Evolutionary conservation across 2,888 invertebrate genomes (phyloP).

Genomic region (Amorpha juglandis): DNA sequence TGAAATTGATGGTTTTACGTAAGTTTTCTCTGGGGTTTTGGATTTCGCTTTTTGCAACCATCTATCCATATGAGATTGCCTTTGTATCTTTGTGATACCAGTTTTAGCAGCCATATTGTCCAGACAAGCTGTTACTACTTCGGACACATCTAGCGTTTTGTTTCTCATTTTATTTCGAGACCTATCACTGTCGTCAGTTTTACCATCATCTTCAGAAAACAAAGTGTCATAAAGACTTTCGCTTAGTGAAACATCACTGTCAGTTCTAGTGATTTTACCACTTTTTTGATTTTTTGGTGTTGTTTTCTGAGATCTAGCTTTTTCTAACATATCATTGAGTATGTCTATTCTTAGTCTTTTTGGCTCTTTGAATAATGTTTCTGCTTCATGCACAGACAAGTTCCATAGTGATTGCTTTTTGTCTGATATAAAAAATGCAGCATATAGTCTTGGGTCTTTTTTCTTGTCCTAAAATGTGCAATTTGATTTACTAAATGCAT

Average conservation of each 20-base stretch:
- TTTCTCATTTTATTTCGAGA: conserved; percentile 59
- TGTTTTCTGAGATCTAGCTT: conserved; percentile 51
- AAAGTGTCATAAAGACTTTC: conserved; percentile 77
- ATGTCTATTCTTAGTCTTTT: conserved; percentile 83
- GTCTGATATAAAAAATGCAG: conserved; percentile 82
- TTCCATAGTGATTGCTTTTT: conserved; percentile 86
- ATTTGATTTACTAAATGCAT: not conserved
- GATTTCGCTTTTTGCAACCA: conserved; percentile 82
- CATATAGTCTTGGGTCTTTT: conserved; percentile 78
- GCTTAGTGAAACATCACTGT: conserved; percentile 76
- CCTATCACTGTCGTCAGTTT: conserved; percentile 58
- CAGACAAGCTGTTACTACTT: conserved; percentile 77
- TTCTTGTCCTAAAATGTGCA: conserved; percentile 75
- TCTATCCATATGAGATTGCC: conserved; percentile 80
- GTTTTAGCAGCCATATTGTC: conserved; percentile 81
- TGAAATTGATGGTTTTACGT: conserved; percentile 45
- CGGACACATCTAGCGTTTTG: conserved; percentile 72
- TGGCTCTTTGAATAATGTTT: conserved; percentile 83
- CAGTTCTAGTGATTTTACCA: conserved; percentile 66
- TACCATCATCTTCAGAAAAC: conserved; percentile 72
- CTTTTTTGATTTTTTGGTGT: conserved; percentile 55
- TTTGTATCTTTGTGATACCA: conserved; percentile 77
- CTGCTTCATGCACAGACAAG: conserved; percentile 90
- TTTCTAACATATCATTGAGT: conserved; percentile 70
- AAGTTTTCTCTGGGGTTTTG: conserved; percentile 75